These are phyloP conservation scores for Leptinotarsa rubiginosa DNA, from an alignment of 2,888 invertebrate species.

Conservation along the genomic window DNA sequence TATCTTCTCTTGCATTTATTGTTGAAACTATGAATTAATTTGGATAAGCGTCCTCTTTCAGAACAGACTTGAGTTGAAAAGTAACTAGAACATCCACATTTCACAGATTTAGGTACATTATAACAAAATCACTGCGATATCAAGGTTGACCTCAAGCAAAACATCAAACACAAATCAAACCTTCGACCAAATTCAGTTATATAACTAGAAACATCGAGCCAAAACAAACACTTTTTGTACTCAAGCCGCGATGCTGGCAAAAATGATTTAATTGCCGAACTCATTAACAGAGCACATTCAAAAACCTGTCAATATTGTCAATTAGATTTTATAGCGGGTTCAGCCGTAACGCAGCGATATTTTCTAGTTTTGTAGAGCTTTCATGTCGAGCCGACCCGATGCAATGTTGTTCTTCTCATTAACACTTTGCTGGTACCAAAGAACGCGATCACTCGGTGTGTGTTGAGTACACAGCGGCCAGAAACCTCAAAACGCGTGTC, in stretches of 20 bases:
- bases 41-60: too few species aligned
- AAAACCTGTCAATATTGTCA: slow-evolving; percentile 39
- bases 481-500: slow-evolving; percentile 44
- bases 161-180: neutral
- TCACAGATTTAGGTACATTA: too few species aligned
- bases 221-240: neutral
- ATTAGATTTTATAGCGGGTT: slow-evolving; percentile 33
- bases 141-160: too few species aligned
- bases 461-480: slow-evolving; percentile 49
- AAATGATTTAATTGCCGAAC: slow-evolving; percentile 29
- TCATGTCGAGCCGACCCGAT: slow-evolving; percentile 46
- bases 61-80: too few species aligned
- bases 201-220: neutral
- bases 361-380: slow-evolving; percentile 42
- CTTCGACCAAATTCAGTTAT: neutral
- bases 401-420: slow-evolving; percentile 55
- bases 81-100: too few species aligned
- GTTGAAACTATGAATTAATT: too few species aligned
- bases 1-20: too few species aligned
- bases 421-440: slow-evolving; percentile 50
- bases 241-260: neutral
- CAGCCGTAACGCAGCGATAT: slow-evolving; percentile 27
- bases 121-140: too few species aligned
- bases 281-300: slow-evolving; percentile 32
- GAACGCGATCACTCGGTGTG: slow-evolving; percentile 55